A percentile compares a stretch with the other conserved stretches of the same genome.
phyloP scores from a whole-genome alignment of 53 echinoderm and acorn worm genomes.

The Paracentrotus lividus region DNA sequence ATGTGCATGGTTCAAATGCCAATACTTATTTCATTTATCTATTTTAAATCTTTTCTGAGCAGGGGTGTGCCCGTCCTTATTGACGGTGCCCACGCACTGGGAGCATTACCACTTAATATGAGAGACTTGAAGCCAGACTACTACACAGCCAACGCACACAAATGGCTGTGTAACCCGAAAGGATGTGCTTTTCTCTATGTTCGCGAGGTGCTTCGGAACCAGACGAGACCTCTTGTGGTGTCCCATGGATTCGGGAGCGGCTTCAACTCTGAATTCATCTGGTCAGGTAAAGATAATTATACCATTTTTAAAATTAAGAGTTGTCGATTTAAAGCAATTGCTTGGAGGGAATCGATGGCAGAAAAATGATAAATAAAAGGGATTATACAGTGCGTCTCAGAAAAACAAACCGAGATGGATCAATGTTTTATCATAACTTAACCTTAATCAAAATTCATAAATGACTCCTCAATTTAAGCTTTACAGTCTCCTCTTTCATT shows the following conservation, averaged over 20 bases:
- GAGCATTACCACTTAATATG: conserved; percentile 77
- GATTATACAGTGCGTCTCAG: too few relatives aligned
- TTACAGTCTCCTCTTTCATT: too few relatives aligned
- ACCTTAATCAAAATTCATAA: too few relatives aligned
- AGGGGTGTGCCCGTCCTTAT: conserved; percentile 87
- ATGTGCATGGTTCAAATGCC: neutral
- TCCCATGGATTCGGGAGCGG: conserved; percentile 92
- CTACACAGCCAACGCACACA: conserved; percentile 88
- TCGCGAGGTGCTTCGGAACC: conserved; percentile 60
- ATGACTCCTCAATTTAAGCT: too few relatives aligned
- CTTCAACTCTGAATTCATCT: conserved; percentile 88
- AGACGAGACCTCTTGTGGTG: conserved; percentile 75
- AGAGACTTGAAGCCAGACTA: conserved; percentile 74
- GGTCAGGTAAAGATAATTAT: conserved; percentile 84
- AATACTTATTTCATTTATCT: neutral
- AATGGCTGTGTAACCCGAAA: conserved; percentile 87
- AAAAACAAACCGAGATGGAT: too few relatives aligned
- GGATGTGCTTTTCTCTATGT: conserved; percentile 85
- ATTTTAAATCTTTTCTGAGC: too few relatives aligned
- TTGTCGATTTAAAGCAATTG: too few relatives aligned
- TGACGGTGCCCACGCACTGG: conserved; percentile 86
- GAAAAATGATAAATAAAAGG: too few relatives aligned
- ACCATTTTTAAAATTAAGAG: too few relatives aligned
- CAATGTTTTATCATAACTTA: too few relatives aligned
- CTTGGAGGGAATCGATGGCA: too few relatives aligned